Evolutionary conservation across 2,888 invertebrate genomes (phyloP), one percentile per base, ranked within the genome.

Genomic region (Caradrina kadenii): DNA sequence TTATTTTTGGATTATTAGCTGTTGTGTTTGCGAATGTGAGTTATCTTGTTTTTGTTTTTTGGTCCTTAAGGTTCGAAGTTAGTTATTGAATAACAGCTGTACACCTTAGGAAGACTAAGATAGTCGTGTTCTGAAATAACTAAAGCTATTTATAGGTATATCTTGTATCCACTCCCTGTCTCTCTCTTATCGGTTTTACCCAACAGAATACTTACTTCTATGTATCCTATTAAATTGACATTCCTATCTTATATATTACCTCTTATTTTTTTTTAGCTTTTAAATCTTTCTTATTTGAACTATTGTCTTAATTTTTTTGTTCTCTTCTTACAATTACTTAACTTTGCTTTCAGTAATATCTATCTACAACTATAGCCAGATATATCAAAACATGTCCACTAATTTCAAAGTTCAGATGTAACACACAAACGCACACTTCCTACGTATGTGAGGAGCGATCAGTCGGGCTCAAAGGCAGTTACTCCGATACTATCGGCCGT

Each of bases 1-100:
- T 75, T 89, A 82, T 89, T 90, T 90, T 88, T 86, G 79, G 86
- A 87, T 88, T 88, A 87, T 87, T 86, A 88, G 84, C 80, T 83
- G 78, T 80, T 83, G 68, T 80, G 74, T 80, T 73, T 73, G 73
- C 60, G 55, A 76, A 69, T 69, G 63, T 60, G 53, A 79, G 62
- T 54, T 65, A 60, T 70, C 52, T 54, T 21, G 61, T 63, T 80
- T 55, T 60, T 62, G 22, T 63, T 69, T 56, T 70, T 56, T 60
- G 11, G n/a, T 35, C 52, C 15, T 22, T 17, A 11, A 55, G 54
- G 56, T 67, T 67, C 42, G 4, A 48, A 39, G 1, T 63, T 48
- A 39, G 1, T 63, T 48, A 60, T 55, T 50, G 13, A 31, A n/a
- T n/a, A 63, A 52, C 50, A 45, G 21, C 15, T 55, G 17, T 35